Conservation (phyloP, 1,140 invertebrate genomes). For the Atta colombica region DNA sequence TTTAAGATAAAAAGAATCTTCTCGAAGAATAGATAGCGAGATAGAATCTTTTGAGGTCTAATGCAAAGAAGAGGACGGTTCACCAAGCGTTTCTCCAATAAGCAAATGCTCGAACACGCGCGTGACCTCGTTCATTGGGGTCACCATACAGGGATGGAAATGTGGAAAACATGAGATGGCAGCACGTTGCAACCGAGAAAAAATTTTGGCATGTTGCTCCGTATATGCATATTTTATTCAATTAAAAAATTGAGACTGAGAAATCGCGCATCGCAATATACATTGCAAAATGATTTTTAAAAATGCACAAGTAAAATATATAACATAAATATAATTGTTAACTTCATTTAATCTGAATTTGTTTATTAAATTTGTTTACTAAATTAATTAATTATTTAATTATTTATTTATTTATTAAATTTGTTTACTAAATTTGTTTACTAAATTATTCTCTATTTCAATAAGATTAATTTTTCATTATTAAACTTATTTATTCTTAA, state of each 20-base stretch:
- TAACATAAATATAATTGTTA: neutral
- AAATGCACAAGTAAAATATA: neutral
- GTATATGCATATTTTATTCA: neutral
- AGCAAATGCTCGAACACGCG: slow-evolving; percentile 54
- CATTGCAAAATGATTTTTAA: neutral
- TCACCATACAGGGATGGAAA: slow-evolving; percentile 61
- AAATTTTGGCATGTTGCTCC: slow-evolving; percentile 25
- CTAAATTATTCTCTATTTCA: neutral
- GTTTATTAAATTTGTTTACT: neutral
- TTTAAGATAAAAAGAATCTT: neutral
- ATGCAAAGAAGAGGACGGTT: slow-evolving; percentile 15
- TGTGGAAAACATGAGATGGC: slow-evolving; percentile 69
- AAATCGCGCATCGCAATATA: neutral
- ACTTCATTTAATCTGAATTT: neutral
- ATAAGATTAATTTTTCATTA: neutral
- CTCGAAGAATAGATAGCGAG: neutral
- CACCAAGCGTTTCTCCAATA: slow-evolving; percentile 12
- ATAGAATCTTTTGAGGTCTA: neutral
- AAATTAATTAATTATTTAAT: too few relatives aligned
- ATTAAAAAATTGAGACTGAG: neutral
- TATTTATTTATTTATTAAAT: too few relatives aligned
- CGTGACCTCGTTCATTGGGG: slow-evolving; percentile 71
- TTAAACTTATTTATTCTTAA: neutral
- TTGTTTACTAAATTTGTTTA: neutral
- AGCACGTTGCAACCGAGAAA: slow-evolving; percentile 64